These are phyloP conservation scores for Indicator maculatus DNA, from an alignment of 2,113 vertebrate genomes.

Conservation along the genomic window DNA sequence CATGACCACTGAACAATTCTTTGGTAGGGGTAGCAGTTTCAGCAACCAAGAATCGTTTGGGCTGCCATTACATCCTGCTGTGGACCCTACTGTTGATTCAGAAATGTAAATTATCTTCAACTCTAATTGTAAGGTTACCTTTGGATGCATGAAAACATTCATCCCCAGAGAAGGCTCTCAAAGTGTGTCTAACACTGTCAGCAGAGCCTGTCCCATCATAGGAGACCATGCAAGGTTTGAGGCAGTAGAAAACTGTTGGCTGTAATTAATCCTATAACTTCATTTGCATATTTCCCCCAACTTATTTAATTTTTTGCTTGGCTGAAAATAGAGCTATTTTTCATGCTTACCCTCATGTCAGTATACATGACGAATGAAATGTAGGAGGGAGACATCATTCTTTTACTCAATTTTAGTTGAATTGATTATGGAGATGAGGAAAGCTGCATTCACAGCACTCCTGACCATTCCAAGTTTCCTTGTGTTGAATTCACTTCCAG, in stretches of 20 bases:
- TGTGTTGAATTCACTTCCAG: neutral
- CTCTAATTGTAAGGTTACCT: neutral
- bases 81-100: neutral
- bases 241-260: neutral
- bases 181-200: neutral
- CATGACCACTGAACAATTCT: neutral
- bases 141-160: neutral
- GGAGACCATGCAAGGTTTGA: neutral
- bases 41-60: neutral
- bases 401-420: slow-evolving; percentile 6
- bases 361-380: neutral
- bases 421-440: slow-evolving; percentile 10
- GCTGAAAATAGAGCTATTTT: slow-evolving; percentile 24
- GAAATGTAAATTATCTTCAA: neutral
- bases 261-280: neutral
- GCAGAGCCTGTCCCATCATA: neutral
- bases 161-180: neutral
- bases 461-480: neutral
- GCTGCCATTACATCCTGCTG: rapidly evolving
- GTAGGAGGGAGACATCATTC: neutral
- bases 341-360: neutral
- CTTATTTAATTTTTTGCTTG: neutral
- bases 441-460: neutral
- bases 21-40: neutral
- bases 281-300: neutral